Base-by-base conservation (phyloP, 1,140 invertebrate genomes). In the Micrasema minimum region DNA sequence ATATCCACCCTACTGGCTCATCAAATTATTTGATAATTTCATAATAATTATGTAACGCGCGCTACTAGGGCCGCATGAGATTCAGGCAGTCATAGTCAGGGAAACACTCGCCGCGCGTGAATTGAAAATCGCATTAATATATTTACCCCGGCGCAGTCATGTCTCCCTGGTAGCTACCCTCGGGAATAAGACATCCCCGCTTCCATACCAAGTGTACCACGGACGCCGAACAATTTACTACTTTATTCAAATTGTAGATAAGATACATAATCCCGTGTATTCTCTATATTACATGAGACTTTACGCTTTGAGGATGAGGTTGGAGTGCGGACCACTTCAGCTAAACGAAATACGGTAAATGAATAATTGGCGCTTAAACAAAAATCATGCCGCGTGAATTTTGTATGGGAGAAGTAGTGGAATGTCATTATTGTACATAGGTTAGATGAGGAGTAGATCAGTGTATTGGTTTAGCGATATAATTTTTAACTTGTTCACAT, bases 1-100 rank as follows among this genome's bases (percentile, higher is more conserved):
- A 71, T 75, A 61, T 18, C 53, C 53, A 22, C 67, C 50, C 72
- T 62, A 67, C 62, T 64, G 66, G 26, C 72, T 71, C 72, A 68
- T 75, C 72, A 75, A 75, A 75, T 75, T 75, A 75, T 75, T 75
- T 71, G 72, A 75, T 75, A 75, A 75, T 75, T 75, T 75, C 72
- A 75, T 75, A 75, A 75, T 74, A 74, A 74, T 75, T 71, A 75
- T 75, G 72, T 73, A 69, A 73, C 67, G 59, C 61, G 57, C 43
- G 71, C 55, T 43, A 64, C 45, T 18, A 53, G 57, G 72, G 35
- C 59, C 38, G 18, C 51, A 23, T 20, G 31, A 50, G 43, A 23
- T 11, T 20, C 22, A n/a, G 0, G 16, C 14, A 5, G 22, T 31
- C 26, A 16, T 20, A 35, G 53, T 20, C 20, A 48, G 46, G 43